Evolutionary conservation across 1,140 invertebrate genomes (phyloP), one percentile per base, ranked within the genome.

Genomic region (Oncopodura yosiiana): DNA sequence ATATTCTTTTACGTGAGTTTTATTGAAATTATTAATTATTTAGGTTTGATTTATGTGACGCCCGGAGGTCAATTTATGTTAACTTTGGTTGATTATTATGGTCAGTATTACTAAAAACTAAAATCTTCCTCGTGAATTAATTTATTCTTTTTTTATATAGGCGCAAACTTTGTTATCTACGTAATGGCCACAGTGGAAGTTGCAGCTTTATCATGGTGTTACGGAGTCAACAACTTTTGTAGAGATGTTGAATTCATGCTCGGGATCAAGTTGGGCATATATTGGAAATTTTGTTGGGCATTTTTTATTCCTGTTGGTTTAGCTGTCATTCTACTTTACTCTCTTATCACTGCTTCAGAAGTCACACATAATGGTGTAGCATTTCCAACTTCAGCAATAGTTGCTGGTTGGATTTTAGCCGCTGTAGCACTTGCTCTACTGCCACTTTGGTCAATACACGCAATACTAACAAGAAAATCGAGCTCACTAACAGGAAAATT

Each of bases 121-220:
- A 8, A n/a, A 39, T 8, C 16, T 16, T n/a, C n/a, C n/a, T n/a
- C 8, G 8, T 34, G 14, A 9, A 30, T 29, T 16, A 19, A 72
- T 3, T 8, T 16, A 27, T n/a, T 27, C 12, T 24, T 24, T 5
- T 27, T 27, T 16, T 38, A 29, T 26, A 5, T 11, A 21, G 89
- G 87, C 48, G 89, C 90, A 1, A 84, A 87, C 66, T 85, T 87
- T 58, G 78, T 86, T 49, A 80, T 85, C 18, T 77, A 87, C 49
- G 77, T 87, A 45, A 73, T 87, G 29, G 83, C 82, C 86, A 77
- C 81, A 24, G 18, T 58, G 9, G 44, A 54, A 49, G 45, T 48
- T 3, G 38, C 11, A 8, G 55, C 56, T 3, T 29, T 61, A 4
- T 36, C 38, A 3, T 61, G 41, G 6, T 38, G 49, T 8, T 61